Evolutionary conservation across 1,140 invertebrate species (phyloP), one percentile per base, ranked within the genome.

Genomic region (Calycopis cecrops): DNA sequence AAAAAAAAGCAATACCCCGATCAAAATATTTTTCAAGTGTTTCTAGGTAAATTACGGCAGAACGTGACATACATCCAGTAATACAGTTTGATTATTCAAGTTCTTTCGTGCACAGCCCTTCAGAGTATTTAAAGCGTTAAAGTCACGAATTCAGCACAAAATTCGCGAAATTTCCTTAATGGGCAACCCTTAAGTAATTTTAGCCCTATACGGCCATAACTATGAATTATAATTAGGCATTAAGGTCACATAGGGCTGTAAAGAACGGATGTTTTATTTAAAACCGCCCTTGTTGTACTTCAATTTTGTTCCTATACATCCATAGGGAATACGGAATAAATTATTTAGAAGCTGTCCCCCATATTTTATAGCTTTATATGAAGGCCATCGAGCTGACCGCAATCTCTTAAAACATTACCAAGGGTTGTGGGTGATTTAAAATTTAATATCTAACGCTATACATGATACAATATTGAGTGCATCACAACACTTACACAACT

Each of bases 201-300:
- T 16, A 44, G 40, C 40, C 40, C 40, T 44, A 8, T 17, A 44
- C 14, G 40, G 40, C 40, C 40, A 14, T 44, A 16, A 44, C 12
- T 44, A 44, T 44, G 12, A 44, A 44, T 16, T 44, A 44, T 44
- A 44, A 44, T 44, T 44, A 44, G 40, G 6, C 40, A 44, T 44
- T 44, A 18, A 44, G 40, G 40, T 17, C 40, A 14, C 40, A 44
- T 44, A 9, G 40, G 40, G 40, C 16, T 44, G 8, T 16, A 44
- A 44, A 44, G 40, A 44, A 16, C 17, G 12, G 12, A 14, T 44
- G 40, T 44, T 44, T 44, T 44, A 44, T 44, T 44, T 18, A 7
- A 9, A 16, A 14, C 16, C 17, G 17, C 17, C 40, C 9, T 16
- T 14, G 14, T 44, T 12, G 9, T 17, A 44, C 40, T 18, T 44